Conservation (phyloP, 2,113 vertebrate species). For the Melanerpes formicivorus region DNA sequence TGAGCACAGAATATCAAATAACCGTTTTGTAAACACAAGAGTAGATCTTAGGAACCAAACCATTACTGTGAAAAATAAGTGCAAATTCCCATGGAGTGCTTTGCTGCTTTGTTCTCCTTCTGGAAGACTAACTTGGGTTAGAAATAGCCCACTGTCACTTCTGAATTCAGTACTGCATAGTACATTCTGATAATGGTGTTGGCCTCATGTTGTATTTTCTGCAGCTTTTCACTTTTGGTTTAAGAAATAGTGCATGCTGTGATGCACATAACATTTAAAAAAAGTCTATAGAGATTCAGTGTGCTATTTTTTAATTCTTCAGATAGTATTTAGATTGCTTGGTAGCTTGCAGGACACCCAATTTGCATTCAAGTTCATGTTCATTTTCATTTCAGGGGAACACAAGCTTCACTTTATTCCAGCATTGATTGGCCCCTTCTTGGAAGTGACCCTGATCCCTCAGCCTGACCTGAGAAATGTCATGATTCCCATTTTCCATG, state of each 20-base stretch:
- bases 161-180: not conserved
- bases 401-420: constrained; percentile 98
- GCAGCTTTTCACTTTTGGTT: not conserved
- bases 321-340: not conserved
- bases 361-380: not conserved
- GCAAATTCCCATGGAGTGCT: not conserved
- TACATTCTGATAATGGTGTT: not conserved
- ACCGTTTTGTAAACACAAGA: not conserved
- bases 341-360: not conserved
- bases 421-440: constrained; percentile 95
- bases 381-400: constrained; percentile 82
- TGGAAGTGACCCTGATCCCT: constrained; percentile 97
- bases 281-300: not conserved
- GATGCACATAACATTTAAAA: not conserved
- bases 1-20: not conserved
- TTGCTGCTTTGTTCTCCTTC: not conserved
- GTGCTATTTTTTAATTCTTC: not conserved
- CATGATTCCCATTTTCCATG: constrained; percentile 99
- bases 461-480: constrained; percentile 96
- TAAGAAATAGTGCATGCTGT: not conserved
- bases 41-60: not conserved
- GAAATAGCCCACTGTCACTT: not conserved
- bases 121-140: not conserved
- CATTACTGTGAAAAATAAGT: not conserved
- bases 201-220: not conserved